These are phyloP conservation scores for Anser cygnoides DNA, from an alignment of 2,113 vertebrate species.

Conservation along the genomic window DNA sequence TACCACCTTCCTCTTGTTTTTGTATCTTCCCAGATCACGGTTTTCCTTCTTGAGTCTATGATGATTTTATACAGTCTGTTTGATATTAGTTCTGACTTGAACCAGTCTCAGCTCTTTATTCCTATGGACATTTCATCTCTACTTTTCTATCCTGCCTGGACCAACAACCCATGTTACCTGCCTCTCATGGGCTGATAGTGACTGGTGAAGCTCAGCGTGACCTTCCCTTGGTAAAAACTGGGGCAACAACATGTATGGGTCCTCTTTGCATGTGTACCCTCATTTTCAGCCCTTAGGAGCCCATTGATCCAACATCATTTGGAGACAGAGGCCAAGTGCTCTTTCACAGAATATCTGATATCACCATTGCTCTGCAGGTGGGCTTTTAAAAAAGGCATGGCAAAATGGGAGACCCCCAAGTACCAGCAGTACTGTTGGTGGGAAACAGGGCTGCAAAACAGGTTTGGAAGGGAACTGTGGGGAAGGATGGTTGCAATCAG, in stretches of 20 bases:
- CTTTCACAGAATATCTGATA: not conserved
- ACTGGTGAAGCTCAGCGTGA: not conserved
- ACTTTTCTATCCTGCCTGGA: not conserved
- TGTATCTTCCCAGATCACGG: accelerated
- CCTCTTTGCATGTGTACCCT: accelerated
- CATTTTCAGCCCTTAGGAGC: not conserved
- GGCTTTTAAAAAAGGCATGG: not conserved
- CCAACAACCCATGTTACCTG: not conserved
- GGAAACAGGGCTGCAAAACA: accelerated
- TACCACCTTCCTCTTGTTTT: not conserved
- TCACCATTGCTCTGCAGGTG: accelerated
- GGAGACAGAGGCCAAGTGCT: not conserved
- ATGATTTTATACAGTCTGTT: not conserved
- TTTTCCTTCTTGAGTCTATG: not conserved
- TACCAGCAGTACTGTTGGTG: not conserved
- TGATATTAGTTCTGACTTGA: not conserved
- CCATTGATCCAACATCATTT: not conserved
- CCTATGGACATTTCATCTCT: not conserved
- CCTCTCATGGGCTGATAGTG: not conserved
- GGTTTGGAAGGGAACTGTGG: not conserved
- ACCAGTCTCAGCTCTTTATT: not conserved
- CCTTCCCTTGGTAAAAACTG: not conserved
- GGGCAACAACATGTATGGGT: not conserved
- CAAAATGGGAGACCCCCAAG: not conserved
- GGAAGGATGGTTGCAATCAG: not conserved